phyloP scores from a whole-genome alignment of 2,113 vertebrate genomes.

The Neoarius graeffei region DNA sequence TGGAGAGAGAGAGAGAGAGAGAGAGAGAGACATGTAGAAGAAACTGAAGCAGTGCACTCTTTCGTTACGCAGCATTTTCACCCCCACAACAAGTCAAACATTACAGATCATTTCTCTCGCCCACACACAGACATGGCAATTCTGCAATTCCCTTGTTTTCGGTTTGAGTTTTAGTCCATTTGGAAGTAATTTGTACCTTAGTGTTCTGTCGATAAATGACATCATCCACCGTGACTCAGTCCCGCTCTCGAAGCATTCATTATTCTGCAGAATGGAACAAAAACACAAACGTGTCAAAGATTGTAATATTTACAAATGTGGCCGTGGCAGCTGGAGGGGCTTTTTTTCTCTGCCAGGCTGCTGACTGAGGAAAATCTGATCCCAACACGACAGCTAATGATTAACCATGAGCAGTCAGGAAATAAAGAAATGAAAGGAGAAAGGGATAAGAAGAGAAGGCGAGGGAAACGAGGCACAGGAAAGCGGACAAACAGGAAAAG shows the following conservation, averaged over 20 bases:
- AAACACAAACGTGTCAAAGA: neutral
- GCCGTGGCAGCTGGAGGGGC: neutral
- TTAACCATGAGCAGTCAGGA: neutral
- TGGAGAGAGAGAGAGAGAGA: slow-evolving; percentile 14
- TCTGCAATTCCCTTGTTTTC: neutral
- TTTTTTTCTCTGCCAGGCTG: neutral
- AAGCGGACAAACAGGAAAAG: neutral
- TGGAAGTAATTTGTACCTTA: neutral
- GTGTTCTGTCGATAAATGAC: neutral
- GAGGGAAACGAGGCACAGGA: neutral
- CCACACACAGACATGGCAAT: slow-evolving; percentile 17
- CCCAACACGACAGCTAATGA: neutral
- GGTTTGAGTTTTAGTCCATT: neutral
- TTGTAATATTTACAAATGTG: slow-evolving; percentile 30
- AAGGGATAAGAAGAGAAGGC: neutral
- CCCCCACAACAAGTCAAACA: neutral
- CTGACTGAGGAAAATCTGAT: neutral
- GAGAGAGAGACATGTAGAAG: slow-evolving; percentile 13
- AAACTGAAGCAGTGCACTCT: slow-evolving; percentile 16
- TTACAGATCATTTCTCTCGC: slow-evolving; percentile 30
- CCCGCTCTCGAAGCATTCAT: neutral
- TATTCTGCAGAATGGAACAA: neutral
- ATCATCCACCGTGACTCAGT: slow-evolving; percentile 8
- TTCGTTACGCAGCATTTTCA: slow-evolving; percentile 49
- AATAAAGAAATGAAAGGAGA: neutral